Percentiles rank a stretch among this genome's conserved stretches.
Conservation (phyloP, 2,797 vertebrate genomes). For the Otolemur crassicaudatus region DNA sequence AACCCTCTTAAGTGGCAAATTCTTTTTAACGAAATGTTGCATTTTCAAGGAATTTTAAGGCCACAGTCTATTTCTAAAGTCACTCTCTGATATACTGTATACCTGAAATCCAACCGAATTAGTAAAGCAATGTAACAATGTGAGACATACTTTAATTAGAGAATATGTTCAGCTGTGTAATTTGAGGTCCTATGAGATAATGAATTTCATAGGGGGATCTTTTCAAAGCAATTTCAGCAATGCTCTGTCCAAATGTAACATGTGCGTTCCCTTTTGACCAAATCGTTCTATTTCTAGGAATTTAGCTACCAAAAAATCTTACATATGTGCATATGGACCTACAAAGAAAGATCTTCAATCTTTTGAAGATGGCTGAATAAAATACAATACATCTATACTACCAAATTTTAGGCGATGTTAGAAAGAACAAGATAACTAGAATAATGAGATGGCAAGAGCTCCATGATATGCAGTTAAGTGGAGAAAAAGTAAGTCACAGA, state of each 20-base stretch:
- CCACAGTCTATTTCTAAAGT: constrained; percentile 49
- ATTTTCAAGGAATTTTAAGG: constrained; percentile 53
- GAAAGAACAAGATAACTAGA: constrained; percentile 23
- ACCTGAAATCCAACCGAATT: constrained; percentile 49
- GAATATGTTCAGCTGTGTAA: not conserved
- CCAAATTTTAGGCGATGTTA: not conserved
- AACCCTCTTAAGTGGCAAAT: not conserved
- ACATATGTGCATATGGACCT: not conserved
- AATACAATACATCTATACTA: not conserved
- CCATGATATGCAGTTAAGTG: not conserved
- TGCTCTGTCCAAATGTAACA: constrained; percentile 36
- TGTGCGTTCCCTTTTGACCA: not conserved
- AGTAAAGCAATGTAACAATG: constrained; percentile 23
- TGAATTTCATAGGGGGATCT: constrained; percentile 12
- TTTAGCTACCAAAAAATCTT: constrained; percentile 23
- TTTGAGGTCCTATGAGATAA: constrained; percentile 9
- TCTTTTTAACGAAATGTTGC: not conserved
- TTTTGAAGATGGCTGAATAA: constrained; percentile 32
- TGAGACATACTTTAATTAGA: constrained; percentile 27
- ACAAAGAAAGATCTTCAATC: not conserved
- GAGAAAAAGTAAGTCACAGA: constrained; percentile 40
- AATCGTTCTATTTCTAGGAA: constrained; percentile 60
- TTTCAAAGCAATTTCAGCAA: constrained; percentile 18
- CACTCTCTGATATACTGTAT: not conserved
- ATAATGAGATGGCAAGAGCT: not conserved